Evolutionary conservation across 2,797 vertebrate species (phyloP), one percentile per base, ranked within the genome.

Genomic region (Lateolabrax maculatus): DNA sequence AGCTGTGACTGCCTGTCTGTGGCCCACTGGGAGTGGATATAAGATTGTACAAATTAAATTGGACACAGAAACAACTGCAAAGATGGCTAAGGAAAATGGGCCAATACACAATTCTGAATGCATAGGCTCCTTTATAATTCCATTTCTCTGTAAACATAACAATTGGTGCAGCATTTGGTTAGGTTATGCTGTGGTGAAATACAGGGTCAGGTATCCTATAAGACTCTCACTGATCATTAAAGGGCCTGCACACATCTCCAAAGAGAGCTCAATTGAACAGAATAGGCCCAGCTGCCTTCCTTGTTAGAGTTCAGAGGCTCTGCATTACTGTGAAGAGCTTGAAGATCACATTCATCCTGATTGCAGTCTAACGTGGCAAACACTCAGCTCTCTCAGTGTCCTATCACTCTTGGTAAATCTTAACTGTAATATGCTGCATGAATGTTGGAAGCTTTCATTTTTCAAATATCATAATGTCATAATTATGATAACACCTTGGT

Each of bases 1-100:
- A 89, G 75, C 85, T 71, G 84, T 85, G 79, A 90, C 85, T 84
- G 84, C 55, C 72, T 77, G 80, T 48, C 77, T 65, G 57, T 66
- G 65, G 73, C 76, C 81, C 51, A n/a, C 44, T 71, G 75, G 64
- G 81, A 79, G 46, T 44, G 78, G 63, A 80, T 74, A 77, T 56
- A 73, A 51, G 69, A 85, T 77, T 81, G 80, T 70, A 83, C 79
- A 87, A 90, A 90, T 89, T 74, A 84, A 91, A 87, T 68, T 88
- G 77, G 81, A 90, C 85, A 86, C 75, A 58, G 76, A 46, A 85
- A 85, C 84, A 87, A 87, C 83, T 49, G 80, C 63, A 75, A 53
- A 73, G 74, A 70, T 55, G 43, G 57, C 61, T 36, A 9, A 43
- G 67, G 34, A 57, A 88, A 89, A 85, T 76, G 25, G 61, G 37